phyloP scores from a whole-genome alignment of 2,888 invertebrate genomes.

The Oxyscelio sp. region DNA sequence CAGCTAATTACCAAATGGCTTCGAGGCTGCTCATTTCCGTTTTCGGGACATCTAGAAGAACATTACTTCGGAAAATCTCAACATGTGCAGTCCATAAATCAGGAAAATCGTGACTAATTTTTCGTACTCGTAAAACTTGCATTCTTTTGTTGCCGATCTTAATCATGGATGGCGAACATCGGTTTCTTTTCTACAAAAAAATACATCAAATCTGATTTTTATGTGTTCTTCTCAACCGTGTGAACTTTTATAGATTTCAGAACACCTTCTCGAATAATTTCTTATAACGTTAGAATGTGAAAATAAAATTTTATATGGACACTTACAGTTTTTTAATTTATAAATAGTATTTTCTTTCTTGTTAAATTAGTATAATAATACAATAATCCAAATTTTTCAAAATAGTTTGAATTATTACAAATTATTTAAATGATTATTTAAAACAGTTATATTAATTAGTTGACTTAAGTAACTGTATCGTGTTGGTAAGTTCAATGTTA shows the following conservation, averaged over 20 bases:
- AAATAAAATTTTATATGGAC: too few species aligned
- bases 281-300: too few species aligned
- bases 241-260: too few species aligned
- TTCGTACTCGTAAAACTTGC: conserved; percentile 49
- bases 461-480: too few species aligned
- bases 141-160: conserved; percentile 15
- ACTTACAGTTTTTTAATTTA: not conserved
- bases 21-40: conserved; percentile 49
- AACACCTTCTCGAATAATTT: too few species aligned
- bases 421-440: too few species aligned
- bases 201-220: not conserved
- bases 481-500: too few species aligned
- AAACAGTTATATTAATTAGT: too few species aligned
- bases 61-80: conserved; percentile 27
- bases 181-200: conserved; percentile 4
- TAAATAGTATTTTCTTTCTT: not conserved
- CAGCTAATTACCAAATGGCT: conserved; percentile 53
- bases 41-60: conserved; percentile 25
- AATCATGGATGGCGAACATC: not conserved
- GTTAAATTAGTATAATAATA: too few species aligned
- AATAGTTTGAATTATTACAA: too few species aligned
- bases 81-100: conserved; percentile 65
- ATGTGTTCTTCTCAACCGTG: not conserved
- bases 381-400: too few species aligned
- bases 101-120: conserved; percentile 52